A percentile compares a stretch with the other conserved stretches of the same genome.
Conservation (phyloP, 1,140 invertebrate species). For the Penaeus vannamei region DNA sequence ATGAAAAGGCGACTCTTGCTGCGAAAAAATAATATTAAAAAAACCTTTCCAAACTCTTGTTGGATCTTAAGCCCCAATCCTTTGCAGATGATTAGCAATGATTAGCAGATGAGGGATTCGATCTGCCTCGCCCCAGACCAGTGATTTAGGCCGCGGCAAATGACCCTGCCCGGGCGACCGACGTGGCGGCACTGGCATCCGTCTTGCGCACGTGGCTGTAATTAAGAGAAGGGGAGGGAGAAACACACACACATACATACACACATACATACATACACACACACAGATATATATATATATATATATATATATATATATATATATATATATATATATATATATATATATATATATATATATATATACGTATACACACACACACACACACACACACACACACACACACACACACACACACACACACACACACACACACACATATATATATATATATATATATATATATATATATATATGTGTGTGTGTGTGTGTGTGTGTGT, state of each 20-base stretch:
- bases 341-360: background rate
- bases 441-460: constrained; percentile 5
- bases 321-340: constrained; percentile 11
- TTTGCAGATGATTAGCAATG: too few relatives aligned
- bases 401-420: background rate
- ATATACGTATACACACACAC: background rate
- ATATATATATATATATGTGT: background rate
- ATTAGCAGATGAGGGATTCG: too few relatives aligned
- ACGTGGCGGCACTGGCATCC: too few relatives aligned
- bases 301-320: constrained; percentile 27
- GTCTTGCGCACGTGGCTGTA: background rate
- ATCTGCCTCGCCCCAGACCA: too few relatives aligned
- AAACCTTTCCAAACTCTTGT: too few relatives aligned
- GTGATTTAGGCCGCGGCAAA: too few relatives aligned
- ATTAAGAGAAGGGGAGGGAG: background rate
- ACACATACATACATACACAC: background rate
- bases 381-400: background rate
- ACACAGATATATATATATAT: constrained; percentile 1
- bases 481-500: background rate
- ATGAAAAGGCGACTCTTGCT: too few relatives aligned
- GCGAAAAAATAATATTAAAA: too few relatives aligned
- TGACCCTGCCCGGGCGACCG: too few relatives aligned
- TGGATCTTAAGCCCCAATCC: too few relatives aligned
- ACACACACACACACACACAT: background rate
- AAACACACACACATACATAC: background rate